phyloP scores from a whole-genome alignment of 2,113 vertebrate genomes.

The Poecile atricapillus region DNA sequence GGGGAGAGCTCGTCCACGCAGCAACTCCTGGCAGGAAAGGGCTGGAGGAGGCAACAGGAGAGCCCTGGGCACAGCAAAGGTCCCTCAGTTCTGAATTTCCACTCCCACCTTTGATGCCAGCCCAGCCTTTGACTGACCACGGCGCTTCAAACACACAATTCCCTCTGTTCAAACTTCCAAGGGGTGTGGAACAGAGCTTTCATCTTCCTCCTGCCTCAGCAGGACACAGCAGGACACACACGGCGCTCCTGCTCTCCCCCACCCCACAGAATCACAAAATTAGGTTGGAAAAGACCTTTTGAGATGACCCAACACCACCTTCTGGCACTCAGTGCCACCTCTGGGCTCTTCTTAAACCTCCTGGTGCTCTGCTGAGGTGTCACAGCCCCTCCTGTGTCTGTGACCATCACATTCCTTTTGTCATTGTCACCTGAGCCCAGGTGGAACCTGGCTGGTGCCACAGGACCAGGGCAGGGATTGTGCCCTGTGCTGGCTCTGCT shows the following conservation, averaged over 20 bases:
- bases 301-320: background rate
- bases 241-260: background rate
- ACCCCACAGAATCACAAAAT: background rate
- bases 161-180: background rate
- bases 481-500: background rate
- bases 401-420: background rate
- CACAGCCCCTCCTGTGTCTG: background rate
- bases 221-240: background rate
- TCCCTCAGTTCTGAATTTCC: background rate
- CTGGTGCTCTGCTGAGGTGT: rapidly evolving
- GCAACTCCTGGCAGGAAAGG: background rate
- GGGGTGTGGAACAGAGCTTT: background rate
- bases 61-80: background rate
- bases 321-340: background rate
- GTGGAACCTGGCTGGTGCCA: background rate
- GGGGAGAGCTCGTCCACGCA: background rate
- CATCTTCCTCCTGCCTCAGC: background rate
- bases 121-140: background rate
- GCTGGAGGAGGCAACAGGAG: background rate
- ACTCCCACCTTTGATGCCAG: background rate
- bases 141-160: background rate
- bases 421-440: background rate
- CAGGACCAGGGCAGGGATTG: background rate
- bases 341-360: background rate
- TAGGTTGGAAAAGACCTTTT: background rate